Evolutionary conservation across 2,888 invertebrate genomes (phyloP).

Genomic region (Agrotis exclamationis): DNA sequence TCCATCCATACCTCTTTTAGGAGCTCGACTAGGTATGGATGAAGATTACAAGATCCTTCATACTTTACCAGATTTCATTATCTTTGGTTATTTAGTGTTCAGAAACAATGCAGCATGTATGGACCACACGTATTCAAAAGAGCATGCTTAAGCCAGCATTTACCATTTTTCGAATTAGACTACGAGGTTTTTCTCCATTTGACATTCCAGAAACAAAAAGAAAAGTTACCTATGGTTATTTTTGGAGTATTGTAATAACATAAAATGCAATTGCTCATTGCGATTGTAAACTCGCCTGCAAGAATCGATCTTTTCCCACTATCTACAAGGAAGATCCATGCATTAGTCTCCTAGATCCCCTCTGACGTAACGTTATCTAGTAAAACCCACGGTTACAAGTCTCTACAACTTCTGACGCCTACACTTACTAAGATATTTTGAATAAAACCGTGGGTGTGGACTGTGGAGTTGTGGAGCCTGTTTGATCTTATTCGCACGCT

Average conservation of each 20-base stretch:
- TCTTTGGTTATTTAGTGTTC: not conserved
- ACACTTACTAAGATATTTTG: conserved; percentile 22
- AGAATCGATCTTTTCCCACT: not conserved
- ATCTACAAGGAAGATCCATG: conserved; percentile 20
- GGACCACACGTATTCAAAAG: not conserved
- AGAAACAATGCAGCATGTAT: not conserved
- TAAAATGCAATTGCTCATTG: not conserved
- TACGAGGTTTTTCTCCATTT: not conserved
- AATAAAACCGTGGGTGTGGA: conserved; percentile 32
- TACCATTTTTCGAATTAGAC: not conserved
- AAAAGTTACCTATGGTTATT: not conserved
- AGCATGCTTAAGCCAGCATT: not conserved
- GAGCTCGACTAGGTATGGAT: not conserved
- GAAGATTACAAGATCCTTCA: not conserved
- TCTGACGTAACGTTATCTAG: conserved; percentile 33
- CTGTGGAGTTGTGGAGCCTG: conserved; percentile 41
- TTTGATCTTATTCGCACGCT: conserved; percentile 30
- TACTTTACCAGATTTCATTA: not conserved
- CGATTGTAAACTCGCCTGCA: conserved; percentile 17
- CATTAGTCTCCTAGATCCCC: conserved; percentile 26
- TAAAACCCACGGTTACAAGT: conserved; percentile 24
- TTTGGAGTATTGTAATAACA: not conserved
- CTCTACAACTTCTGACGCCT: conserved; percentile 26
- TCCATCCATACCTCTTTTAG: too few species aligned
- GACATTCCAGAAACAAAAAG: not conserved